phyloP scores from a whole-genome alignment of 2,113 vertebrate genomes.

The Hemibagrus wyckioides region DNA sequence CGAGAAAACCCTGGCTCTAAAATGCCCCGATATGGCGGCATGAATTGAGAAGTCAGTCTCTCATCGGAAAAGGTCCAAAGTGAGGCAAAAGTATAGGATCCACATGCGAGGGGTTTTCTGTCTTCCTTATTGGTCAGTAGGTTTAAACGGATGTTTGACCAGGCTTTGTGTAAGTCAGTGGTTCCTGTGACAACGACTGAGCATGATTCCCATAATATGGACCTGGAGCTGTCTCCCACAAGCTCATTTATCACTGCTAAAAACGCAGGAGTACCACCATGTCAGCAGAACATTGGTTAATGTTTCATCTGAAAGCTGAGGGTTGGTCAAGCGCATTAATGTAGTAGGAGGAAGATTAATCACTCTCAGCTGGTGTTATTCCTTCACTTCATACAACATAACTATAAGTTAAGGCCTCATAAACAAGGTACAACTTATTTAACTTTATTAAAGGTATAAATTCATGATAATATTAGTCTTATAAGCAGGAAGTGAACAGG shows the following conservation, averaged over 20 bases:
- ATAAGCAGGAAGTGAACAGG: neutral
- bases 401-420: neutral
- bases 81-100: neutral
- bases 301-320: slow-evolving; percentile 64
- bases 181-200: slow-evolving; percentile 55
- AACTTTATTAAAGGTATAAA: too few species aligned
- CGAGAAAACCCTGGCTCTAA: neutral
- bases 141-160: slow-evolving; percentile 40
- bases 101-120: neutral
- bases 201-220: slow-evolving; percentile 60
- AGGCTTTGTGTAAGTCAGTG: neutral
- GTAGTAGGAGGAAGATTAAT: slow-evolving; percentile 26
- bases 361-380: slow-evolving; percentile 31
- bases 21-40: neutral
- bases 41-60: slow-evolving; percentile 5
- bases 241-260: slow-evolving; percentile 63
- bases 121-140: slow-evolving; percentile 35
- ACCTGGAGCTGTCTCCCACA: slow-evolving; percentile 8
- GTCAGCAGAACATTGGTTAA: slow-evolving; percentile 75
- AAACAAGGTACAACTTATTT: too few species aligned
- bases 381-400: neutral
- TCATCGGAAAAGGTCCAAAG: slow-evolving; percentile 2
- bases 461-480: neutral
- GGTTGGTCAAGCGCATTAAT: slow-evolving; percentile 16
- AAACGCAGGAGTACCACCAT: slow-evolving; percentile 55